Percentiles rank a stretch among this genome's conserved stretches.
These are phyloP conservation scores for Tachuris rubrigastra DNA, from an alignment of 2,113 vertebrate genomes.

Conservation along the genomic window DNA sequence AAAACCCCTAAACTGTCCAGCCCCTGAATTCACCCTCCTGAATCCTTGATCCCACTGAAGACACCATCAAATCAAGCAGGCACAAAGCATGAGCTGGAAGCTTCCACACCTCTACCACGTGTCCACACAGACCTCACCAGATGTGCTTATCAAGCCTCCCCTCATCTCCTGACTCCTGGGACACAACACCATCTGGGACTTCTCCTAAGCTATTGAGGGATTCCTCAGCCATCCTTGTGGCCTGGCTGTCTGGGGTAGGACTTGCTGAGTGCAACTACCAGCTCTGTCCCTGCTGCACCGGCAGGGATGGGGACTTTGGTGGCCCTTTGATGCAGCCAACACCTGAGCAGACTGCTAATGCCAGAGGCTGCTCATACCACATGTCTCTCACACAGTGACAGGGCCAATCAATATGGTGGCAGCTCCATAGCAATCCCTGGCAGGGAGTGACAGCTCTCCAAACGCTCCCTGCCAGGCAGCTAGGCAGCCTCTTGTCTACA, in stretches of 20 bases:
- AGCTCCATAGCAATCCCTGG: neutral
- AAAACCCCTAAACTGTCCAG: neutral
- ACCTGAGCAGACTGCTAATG: neutral
- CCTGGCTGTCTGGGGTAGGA: neutral
- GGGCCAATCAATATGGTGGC: neutral
- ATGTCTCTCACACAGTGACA: neutral
- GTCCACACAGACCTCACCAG: neutral
- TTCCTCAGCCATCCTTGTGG: neutral
- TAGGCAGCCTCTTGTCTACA: neutral
- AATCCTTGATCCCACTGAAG: neutral
- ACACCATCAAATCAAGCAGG: neutral
- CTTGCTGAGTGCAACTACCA: no score
- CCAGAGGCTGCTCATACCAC: neutral
- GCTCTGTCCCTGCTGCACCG: neutral
- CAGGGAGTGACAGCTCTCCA: neutral
- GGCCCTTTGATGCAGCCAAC: neutral
- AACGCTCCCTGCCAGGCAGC: neutral
- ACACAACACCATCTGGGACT: neutral
- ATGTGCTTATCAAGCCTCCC: neutral
- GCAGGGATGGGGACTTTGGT: neutral
- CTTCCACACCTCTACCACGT: neutral
- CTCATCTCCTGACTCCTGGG: neutral
- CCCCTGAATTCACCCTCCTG: neutral
- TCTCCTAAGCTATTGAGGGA: neutral
- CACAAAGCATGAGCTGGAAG: neutral